A percentile compares a stretch with the other conserved stretches of the same genome.
Evolutionary conservation across 1,140 invertebrate species (phyloP).

Genomic region (Octopus bimaculoides): DNA sequence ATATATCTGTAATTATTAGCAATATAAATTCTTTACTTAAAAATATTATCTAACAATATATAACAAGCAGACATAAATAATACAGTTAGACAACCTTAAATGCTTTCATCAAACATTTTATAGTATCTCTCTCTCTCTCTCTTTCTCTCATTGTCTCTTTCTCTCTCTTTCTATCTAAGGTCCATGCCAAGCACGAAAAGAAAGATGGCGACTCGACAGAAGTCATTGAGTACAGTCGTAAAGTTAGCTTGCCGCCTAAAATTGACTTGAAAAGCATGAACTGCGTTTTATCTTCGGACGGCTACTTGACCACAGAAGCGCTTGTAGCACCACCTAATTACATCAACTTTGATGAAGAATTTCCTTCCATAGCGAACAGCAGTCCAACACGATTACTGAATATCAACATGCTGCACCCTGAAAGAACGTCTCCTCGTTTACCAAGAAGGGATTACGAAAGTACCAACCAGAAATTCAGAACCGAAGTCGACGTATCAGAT

Average conservation of each 20-base stretch:
- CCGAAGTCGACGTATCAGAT: constrained; percentile 15
- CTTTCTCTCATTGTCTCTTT: not conserved
- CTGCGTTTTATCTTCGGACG: not conserved
- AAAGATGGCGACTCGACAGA: not conserved
- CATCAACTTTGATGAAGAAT: not conserved
- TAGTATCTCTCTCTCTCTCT: not conserved
- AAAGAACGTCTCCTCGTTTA: not conserved
- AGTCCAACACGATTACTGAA: not conserved
- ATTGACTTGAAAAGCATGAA: not conserved
- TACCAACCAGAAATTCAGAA: constrained; percentile 3
- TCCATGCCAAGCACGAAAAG: constrained; percentile 6
- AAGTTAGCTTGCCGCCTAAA: not conserved
- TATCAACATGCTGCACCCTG: not conserved
- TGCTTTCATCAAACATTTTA: no score
- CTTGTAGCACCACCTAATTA: not conserved
- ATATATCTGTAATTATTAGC: no score
- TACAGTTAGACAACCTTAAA: no score
- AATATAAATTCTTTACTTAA: no score
- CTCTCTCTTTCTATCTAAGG: not conserved
- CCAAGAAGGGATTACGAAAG: not conserved
- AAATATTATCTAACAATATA: no score
- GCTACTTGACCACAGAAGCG: constrained; percentile 1
- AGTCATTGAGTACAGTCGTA: constrained; percentile 3
- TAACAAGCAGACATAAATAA: no score
- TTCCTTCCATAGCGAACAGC: not conserved